Percentiles rank a stretch among this genome's conserved stretches.
Evolutionary conservation across 2,888 invertebrate genomes (phyloP).

Genomic region (Palloptera scutellata): DNA sequence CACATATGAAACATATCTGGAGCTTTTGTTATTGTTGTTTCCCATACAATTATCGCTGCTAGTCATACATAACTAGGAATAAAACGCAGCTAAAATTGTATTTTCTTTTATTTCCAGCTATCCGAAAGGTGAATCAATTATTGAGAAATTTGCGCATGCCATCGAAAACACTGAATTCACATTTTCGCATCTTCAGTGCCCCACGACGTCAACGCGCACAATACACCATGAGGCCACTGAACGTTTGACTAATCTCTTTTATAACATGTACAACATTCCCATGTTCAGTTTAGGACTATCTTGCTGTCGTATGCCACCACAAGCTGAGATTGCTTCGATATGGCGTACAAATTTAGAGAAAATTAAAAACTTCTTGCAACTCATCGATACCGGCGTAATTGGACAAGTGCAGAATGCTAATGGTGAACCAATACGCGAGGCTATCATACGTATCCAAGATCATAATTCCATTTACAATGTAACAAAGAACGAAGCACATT

Average conservation of each 20-base stretch:
- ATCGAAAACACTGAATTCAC: slow-evolving; percentile 57
- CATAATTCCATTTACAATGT: slow-evolving; percentile 69
- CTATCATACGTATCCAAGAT: slow-evolving; percentile 72
- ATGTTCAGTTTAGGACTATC: slow-evolving; percentile 77
- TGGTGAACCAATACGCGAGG: slow-evolving; percentile 74
- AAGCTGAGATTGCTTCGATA: slow-evolving; percentile 72
- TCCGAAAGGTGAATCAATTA: slow-evolving; percentile 53
- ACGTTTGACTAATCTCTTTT: slow-evolving; percentile 69
- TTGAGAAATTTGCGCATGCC: slow-evolving; percentile 54
- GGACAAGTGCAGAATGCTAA: slow-evolving; percentile 75
- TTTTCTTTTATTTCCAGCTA: slow-evolving; percentile 40
- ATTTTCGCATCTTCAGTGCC: slow-evolving; percentile 52
- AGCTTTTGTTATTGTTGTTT: too few relatives aligned
- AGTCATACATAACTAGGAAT: too few relatives aligned
- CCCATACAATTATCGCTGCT: too few relatives aligned
- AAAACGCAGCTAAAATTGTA: too few relatives aligned
- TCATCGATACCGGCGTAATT: slow-evolving; percentile 74
- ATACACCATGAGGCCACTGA: slow-evolving; percentile 60
- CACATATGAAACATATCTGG: too few relatives aligned
- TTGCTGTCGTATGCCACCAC: slow-evolving; percentile 83
- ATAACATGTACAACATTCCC: slow-evolving; percentile 71
- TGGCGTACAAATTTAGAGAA: slow-evolving; percentile 76
- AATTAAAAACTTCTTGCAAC: slow-evolving; percentile 70
- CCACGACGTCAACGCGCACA: slow-evolving; percentile 47
- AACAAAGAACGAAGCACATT: slow-evolving; percentile 74